Percentiles rank a stretch among this genome's conserved stretches.
These are phyloP conservation scores for Vulpes ferrilata DNA, from an alignment of 2,113 vertebrate genomes.

Conservation along the genomic window DNA sequence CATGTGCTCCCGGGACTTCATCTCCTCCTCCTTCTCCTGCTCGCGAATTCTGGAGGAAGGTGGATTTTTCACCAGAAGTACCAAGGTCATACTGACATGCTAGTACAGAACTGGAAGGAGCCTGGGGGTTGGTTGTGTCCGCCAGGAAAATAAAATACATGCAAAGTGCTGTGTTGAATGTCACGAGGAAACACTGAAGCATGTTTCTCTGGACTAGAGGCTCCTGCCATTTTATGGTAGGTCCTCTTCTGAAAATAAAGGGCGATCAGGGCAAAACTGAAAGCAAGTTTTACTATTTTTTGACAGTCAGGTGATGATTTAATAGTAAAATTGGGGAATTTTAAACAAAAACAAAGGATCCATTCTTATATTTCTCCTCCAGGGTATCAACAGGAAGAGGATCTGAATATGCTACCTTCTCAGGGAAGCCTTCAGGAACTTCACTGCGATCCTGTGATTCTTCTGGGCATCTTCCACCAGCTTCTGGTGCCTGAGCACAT, in stretches of 20 bases:
- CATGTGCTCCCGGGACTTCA: conserved; percentile 84
- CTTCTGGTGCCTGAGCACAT: conserved; percentile 83
- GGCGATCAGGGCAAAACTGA: background rate
- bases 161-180: accelerated
- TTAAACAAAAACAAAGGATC: background rate
- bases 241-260: background rate
- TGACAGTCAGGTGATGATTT: background rate
- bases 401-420: conserved; percentile 86
- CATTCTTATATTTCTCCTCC: background rate
- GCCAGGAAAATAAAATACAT: too few species aligned
- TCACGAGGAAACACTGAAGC: accelerated
- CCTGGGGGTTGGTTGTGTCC: background rate
- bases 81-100: too few species aligned
- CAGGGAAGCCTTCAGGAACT: conserved; percentile 91
- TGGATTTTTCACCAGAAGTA: background rate
- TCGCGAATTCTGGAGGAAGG: conserved; percentile 88
- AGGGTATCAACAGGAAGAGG: accelerated
- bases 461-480: conserved; percentile 85
- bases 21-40: conserved; percentile 87
- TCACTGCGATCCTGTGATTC: conserved; percentile 86
- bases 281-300: background rate
- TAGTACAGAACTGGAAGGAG: background rate
- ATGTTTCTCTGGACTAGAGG: background rate
- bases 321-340: background rate
- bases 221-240: accelerated